phyloP scores from a whole-genome alignment of 2,113 vertebrate genomes.

The Bos taurus region ARS-UCD2.0 NC_037332.1:10178501-10179000 shows the following conservation, averaged over 20 bases:
- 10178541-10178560: neutral
- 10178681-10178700: neutral
- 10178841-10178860: neutral
- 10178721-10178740: neutral
- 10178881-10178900: neutral
- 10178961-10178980: too few species aligned
- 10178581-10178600: neutral
- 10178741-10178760: neutral
- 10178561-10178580: neutral
- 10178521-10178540: neutral
- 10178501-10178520: neutral
- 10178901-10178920: too few species aligned
- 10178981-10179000: fast-evolving
- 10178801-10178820: neutral
- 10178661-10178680: neutral
- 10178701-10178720: neutral
- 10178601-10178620: neutral
- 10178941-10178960: too few species aligned
- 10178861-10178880: neutral
- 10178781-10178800: neutral
- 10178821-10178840: neutral
- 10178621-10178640: neutral
- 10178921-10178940: too few species aligned
- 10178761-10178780: neutral
- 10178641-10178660: neutral